Conservation (phyloP, 2,888 invertebrate species). For the Platycheirus albimanus region DNA sequence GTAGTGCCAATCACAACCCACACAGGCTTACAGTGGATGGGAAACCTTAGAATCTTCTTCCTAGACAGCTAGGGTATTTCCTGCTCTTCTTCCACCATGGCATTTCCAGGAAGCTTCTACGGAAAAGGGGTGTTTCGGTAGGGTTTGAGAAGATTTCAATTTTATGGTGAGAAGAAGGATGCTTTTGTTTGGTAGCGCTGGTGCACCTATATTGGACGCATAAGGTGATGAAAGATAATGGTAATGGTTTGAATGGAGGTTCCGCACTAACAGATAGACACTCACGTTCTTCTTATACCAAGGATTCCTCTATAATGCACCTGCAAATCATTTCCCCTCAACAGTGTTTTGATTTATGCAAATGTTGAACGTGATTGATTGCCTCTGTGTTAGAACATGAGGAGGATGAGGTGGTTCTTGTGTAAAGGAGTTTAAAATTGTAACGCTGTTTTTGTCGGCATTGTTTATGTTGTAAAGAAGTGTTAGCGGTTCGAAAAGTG, state of each 20-base stretch:
- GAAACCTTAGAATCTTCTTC: conserved; percentile 30
- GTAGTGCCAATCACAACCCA: conserved; percentile 74
- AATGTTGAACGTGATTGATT: conserved; percentile 71
- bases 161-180: conserved; percentile 72
- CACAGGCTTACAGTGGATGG: conserved; percentile 39
- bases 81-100: conserved; percentile 56
- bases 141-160: conserved; percentile 61
- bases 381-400: conserved; percentile 31
- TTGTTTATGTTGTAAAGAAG: conserved; percentile 28
- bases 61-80: conserved; percentile 46
- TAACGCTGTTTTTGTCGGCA: conserved; percentile 31
- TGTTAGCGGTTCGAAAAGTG: conserved; percentile 1
- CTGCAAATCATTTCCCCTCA: conserved; percentile 71
- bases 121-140: not conserved
- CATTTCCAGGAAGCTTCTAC: conserved; percentile 11
- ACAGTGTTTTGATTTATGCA: conserved; percentile 74
- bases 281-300: conserved; percentile 14
- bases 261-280: conserved; percentile 5
- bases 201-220: conserved; percentile 64
- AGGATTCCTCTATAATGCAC: conserved; percentile 64
- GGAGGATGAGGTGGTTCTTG: not conserved
- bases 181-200: conserved; percentile 65
- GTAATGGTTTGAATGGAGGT: conserved; percentile 43
- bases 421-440: conserved; percentile 14
- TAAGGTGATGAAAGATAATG: conserved; percentile 71